Percentiles rank a stretch among this genome's conserved stretches.
These are phyloP conservation scores for Tychaedon coryphoeus DNA, from an alignment of 2,113 vertebrate genomes.

Conservation along the genomic window DNA sequence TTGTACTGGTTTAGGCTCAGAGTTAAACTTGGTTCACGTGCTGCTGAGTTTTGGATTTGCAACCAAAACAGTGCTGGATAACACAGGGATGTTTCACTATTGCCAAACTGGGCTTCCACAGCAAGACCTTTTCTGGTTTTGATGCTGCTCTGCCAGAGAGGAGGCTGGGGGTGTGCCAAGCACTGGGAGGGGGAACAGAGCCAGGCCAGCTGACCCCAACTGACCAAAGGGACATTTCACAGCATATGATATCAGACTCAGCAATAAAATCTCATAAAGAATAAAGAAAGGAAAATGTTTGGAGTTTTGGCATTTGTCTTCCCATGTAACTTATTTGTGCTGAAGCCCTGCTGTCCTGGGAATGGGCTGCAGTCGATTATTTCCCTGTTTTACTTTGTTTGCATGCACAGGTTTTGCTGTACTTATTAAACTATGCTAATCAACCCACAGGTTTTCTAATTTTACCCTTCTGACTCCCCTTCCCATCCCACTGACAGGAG, in stretches of 20 bases:
- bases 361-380: not conserved
- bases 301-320: not conserved
- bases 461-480: not conserved
- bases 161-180: not conserved
- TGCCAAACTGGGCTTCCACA: not conserved
- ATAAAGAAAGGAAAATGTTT: not conserved
- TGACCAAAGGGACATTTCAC: not conserved
- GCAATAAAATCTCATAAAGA: not conserved
- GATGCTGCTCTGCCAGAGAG: not conserved
- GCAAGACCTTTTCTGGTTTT: not conserved
- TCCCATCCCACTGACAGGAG: not conserved
- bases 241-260: rapidly evolving
- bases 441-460: not conserved
- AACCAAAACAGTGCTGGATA: not conserved
- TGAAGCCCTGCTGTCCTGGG: not conserved
- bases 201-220: not conserved
- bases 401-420: not conserved
- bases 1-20: not conserved
- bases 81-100: not conserved
- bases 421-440: not conserved
- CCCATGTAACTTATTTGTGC: rapidly evolving
- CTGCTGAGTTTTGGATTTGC: not conserved
- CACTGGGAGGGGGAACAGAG: not conserved
- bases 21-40: not conserved
- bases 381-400: not conserved